These are phyloP conservation scores for Gnathonemus echidnorhynchus DNA, from an alignment of 2,113 vertebrate species.

Conservation along the genomic window DNA sequence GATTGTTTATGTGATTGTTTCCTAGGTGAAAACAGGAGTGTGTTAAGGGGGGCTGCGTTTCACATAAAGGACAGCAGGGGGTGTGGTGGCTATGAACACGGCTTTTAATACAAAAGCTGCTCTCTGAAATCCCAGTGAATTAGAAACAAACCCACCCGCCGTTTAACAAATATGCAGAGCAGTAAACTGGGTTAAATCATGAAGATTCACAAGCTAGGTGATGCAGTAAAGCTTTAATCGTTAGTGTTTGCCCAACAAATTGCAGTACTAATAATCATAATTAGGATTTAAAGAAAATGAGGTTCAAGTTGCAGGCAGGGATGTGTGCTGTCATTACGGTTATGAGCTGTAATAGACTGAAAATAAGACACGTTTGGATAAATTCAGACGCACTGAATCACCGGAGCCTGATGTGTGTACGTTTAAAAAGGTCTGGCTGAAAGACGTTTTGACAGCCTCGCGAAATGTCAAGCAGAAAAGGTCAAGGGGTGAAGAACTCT, in stretches of 20 bases:
- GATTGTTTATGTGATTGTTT: not conserved
- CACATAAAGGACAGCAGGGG: not conserved
- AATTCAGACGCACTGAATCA: not conserved
- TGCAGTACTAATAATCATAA: constrained; percentile 26
- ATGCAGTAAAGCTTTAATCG: constrained; percentile 23
- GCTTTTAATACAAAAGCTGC: not conserved
- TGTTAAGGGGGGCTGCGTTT: not conserved
- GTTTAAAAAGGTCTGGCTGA: not conserved
- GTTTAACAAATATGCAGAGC: not conserved
- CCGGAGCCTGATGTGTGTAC: not conserved
- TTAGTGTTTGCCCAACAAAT: constrained; percentile 24
- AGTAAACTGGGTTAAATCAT: not conserved
- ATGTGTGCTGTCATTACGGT: constrained; percentile 28
- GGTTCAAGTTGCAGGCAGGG: constrained; percentile 28
- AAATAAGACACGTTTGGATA: not conserved
- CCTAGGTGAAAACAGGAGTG: not conserved
- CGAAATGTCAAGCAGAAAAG: not conserved
- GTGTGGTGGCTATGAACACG: not conserved
- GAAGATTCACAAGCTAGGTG: not conserved
- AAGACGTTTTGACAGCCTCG: not conserved
- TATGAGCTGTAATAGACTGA: not conserved
- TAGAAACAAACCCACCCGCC: not conserved
- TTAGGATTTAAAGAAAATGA: constrained; percentile 30
- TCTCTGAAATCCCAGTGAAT: not conserved
- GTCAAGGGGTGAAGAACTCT: not conserved